Percentiles rank a stretch among this genome's conserved stretches.
Evolutionary conservation across 2,888 invertebrate genomes (phyloP).

Genomic region (Aspidiotus rigidus): DNA sequence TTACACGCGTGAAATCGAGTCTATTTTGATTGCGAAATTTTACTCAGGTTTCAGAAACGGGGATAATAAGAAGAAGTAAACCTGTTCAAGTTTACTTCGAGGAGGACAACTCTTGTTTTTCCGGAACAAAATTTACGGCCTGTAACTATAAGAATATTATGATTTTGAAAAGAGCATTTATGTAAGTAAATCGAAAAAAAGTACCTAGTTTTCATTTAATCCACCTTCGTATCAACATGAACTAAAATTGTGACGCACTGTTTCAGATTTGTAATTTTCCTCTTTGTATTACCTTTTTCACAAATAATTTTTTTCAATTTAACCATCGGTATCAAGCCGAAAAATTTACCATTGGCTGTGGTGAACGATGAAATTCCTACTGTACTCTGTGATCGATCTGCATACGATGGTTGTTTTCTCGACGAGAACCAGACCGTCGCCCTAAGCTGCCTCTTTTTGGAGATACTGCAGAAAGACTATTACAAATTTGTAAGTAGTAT

Average conservation of each 20-base stretch:
- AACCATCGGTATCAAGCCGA: slow-evolving; percentile 68
- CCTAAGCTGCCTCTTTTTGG: slow-evolving; percentile 38
- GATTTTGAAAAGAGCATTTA: slow-evolving; percentile 25
- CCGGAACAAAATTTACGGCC: slow-evolving; percentile 1
- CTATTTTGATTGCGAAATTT: too few relatives aligned
- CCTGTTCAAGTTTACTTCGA: not conserved
- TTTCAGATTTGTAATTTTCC: slow-evolving; percentile 69
- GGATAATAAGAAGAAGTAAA: not conserved
- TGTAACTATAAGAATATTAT: slow-evolving; percentile 33
- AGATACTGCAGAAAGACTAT: slow-evolving; percentile 36
- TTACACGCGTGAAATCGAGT: too few relatives aligned
- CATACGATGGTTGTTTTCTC: slow-evolving; percentile 30
- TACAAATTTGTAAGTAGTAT: slow-evolving; percentile 37
- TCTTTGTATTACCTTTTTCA: slow-evolving; percentile 71
- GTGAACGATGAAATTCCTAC: slow-evolving; percentile 64
- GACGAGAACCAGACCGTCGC: slow-evolving; percentile 36
- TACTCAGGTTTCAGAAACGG: not conserved
- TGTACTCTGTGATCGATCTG: slow-evolving; percentile 34
- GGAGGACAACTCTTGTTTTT: slow-evolving; percentile 8
- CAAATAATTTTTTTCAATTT: slow-evolving; percentile 71
- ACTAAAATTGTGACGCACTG: not conserved
- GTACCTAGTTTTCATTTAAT: not conserved
- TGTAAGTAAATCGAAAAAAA: slow-evolving; percentile 24
- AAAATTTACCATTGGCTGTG: slow-evolving; percentile 60
- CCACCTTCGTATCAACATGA: not conserved